Base-by-base conservation (phyloP, 2,113 vertebrate genomes). In the Reinhardtius hippoglossoides region DNA sequence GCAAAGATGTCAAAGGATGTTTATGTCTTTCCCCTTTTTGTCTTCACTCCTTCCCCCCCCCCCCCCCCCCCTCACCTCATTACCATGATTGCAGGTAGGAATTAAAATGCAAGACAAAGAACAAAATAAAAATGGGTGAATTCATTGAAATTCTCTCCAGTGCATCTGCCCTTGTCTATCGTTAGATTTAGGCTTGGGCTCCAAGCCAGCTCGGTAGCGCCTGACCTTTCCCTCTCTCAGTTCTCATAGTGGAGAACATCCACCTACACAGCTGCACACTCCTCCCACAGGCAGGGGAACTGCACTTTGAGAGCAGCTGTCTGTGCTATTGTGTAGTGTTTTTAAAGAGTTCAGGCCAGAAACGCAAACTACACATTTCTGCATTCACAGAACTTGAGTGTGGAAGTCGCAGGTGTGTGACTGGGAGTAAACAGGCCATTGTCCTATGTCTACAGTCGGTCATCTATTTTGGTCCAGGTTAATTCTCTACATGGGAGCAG, bases 381-480 rank as follows among this genome's bases (percentile, higher is more conserved):
- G 26, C 14, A n/a, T 71, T 14, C 27, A 52, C 31, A 56, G 7
- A 68, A 61, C 35, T 57, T 71, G 6, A 40, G 57, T 48, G 71
- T 60, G 18, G 56, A 80, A 42, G 13, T 31, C 68, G 68, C 74
- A 87, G 71, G 73, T 82, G 52, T 74, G 65, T 21, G 44, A 59
- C 23, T 78, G 67, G 60, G 57, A 74, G 73, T 71, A 90, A 91
- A 78, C 77, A 83, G 87, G 86, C 59, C 87, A 69, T 81, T 82
- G 85, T 90, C 87, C 87, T 64, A 64, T 71, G 76, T 72, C 78
- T 69, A 52, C 80, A 87, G 61, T 69, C 61, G 85, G 87, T 86
- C 87, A 82, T 80, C 87, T 93, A 93, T 92, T 93, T 89, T 27
- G 18, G 82, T 83, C 67, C 74, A 81, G 79, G 75, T 87, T 90